phyloP scores from a whole-genome alignment of 2,113 vertebrate species.

The Ammodytes marinus region DNA sequence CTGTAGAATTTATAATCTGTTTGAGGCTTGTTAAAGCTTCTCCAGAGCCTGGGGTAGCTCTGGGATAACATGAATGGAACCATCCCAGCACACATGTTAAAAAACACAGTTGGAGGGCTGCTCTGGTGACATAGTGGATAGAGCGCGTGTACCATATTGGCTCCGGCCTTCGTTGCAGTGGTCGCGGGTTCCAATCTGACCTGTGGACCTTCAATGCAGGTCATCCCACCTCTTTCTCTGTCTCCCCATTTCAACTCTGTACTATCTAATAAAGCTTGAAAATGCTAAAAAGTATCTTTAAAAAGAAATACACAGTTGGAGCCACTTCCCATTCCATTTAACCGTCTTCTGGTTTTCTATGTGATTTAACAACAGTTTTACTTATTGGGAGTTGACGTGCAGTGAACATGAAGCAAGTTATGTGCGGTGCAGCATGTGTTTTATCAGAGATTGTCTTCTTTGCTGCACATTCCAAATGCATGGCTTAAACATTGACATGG shows the following conservation, averaged over 20 bases:
- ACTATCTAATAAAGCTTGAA: too few species aligned
- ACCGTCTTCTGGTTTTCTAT: neutral
- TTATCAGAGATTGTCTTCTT: neutral
- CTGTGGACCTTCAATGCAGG: too few species aligned
- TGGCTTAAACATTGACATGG: slow-evolving; percentile 36
- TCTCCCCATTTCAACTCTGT: too few species aligned
- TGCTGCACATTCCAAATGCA: slow-evolving; percentile 23
- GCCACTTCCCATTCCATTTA: slow-evolving; percentile 1
- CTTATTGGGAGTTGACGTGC: slow-evolving; percentile 2
- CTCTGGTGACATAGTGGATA: too few species aligned
- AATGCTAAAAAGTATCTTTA: too few species aligned
- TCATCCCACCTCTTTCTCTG: too few species aligned
- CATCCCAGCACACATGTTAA: slow-evolving; percentile 2
- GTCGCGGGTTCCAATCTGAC: too few species aligned
- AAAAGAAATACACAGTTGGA: neutral
- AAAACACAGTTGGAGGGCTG: too few species aligned
- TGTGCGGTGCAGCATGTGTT: slow-evolving; percentile 15
- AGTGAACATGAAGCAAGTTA: neutral
- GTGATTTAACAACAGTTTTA: neutral
- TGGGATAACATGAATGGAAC: slow-evolving; percentile 32
- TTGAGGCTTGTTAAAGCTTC: slow-evolving; percentile 40
- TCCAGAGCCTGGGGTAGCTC: slow-evolving; percentile 7
- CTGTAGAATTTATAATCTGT: slow-evolving; percentile 53
- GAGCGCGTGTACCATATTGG: too few species aligned
- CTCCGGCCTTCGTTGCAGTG: too few species aligned